These are phyloP conservation scores for Plutella xylostella DNA, from an alignment of 2,888 invertebrate species.

Conservation along the genomic window DNA sequence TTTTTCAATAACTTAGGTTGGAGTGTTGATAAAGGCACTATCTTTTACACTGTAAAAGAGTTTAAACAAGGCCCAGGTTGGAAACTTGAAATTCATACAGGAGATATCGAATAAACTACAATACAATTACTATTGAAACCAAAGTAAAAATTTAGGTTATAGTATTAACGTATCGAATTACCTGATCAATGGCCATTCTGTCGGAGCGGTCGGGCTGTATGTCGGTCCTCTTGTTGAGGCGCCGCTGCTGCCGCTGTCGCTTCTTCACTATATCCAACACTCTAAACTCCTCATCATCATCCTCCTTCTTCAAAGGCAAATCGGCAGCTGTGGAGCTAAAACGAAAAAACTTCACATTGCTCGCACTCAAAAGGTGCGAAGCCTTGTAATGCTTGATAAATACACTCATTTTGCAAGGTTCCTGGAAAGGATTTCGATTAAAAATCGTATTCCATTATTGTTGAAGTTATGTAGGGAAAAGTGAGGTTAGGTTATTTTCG, in stretches of 20 bases:
- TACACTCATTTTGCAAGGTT: constrained; percentile 49
- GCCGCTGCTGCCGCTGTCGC: constrained; percentile 32
- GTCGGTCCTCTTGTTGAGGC: constrained; percentile 31
- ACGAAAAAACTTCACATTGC: constrained; percentile 49
- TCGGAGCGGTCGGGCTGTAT: constrained; percentile 56
- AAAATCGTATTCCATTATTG: too few species aligned
- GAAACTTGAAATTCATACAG: too few species aligned
- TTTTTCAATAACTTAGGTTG: too few species aligned
- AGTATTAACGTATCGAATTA: constrained; percentile 21
- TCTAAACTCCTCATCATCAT: constrained; percentile 58
- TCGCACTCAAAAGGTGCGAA: constrained; percentile 26
- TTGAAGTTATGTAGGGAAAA: too few species aligned
- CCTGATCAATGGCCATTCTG: constrained; percentile 55
- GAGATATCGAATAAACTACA: too few species aligned
- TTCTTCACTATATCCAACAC: constrained; percentile 63
- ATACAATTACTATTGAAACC: too few species aligned
- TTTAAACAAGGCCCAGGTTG: too few species aligned
- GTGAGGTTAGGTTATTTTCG: too few species aligned
- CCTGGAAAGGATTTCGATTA: too few species aligned
- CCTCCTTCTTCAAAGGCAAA: constrained; percentile 32
- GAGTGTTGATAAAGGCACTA: too few species aligned
- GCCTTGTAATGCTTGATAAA: constrained; percentile 44
- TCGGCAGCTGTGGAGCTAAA: constrained; percentile 41
- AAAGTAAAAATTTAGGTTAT: too few species aligned
- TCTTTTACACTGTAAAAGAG: too few species aligned